A percentile compares a stretch with the other conserved stretches of the same genome.
Conservation (phyloP, 1,140 invertebrate species). For the Brachystomella parvula region DNA sequence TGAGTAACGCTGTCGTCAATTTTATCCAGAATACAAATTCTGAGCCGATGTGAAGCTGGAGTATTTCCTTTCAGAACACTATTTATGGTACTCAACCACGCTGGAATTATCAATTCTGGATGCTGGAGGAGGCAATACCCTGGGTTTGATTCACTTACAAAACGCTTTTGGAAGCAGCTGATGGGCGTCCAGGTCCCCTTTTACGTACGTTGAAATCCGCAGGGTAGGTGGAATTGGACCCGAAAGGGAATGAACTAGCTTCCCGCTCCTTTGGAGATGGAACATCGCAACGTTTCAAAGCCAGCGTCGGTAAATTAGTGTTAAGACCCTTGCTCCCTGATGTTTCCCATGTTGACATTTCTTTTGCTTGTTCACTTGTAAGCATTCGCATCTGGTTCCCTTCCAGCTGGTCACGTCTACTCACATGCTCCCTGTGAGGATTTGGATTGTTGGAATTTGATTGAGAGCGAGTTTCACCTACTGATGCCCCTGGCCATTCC, state of each 20-base stretch:
- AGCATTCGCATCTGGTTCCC: background rate
- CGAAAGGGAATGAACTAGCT: background rate
- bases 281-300: background rate
- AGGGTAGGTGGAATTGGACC: background rate
- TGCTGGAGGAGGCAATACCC: too few relatives aligned
- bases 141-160: too few relatives aligned
- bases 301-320: background rate
- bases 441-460: background rate
- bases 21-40: too few relatives aligned
- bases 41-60: too few relatives aligned
- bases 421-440: background rate
- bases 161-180: background rate
- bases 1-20: background rate
- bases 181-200: conserved; percentile 21
- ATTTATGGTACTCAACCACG: too few relatives aligned
- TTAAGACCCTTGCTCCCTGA: background rate
- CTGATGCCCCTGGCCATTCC: conserved; percentile 4
- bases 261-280: background rate
- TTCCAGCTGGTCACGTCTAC: background rate
- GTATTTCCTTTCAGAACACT: too few relatives aligned
- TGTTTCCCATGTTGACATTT: conserved; percentile 11
- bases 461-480: background rate
- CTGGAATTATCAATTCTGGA: too few relatives aligned
- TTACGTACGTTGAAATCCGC: conserved; percentile 5
- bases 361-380: conserved; percentile 6